These are phyloP conservation scores for Toxotes chatareus DNA, from an alignment of 2,113 vertebrate species.

Conservation along the genomic window DNA sequence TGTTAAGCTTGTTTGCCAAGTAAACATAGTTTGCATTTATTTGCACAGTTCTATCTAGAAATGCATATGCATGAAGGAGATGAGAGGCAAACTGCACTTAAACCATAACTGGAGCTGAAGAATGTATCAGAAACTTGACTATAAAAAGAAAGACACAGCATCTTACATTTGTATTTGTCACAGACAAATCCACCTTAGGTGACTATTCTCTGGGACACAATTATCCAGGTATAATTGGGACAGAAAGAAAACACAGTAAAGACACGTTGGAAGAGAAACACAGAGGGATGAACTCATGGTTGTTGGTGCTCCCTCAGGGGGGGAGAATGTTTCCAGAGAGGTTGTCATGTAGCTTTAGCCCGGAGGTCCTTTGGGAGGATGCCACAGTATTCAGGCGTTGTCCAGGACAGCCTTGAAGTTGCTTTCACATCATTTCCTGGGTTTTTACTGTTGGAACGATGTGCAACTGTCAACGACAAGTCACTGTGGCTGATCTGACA, in stretches of 20 bases:
- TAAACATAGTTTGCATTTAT: not conserved
- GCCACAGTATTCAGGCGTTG: slow-evolving; percentile 8
- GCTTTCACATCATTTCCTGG: slow-evolving; percentile 46
- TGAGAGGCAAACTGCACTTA: too few species aligned
- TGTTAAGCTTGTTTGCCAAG: not conserved
- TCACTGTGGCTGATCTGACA: slow-evolving; percentile 65
- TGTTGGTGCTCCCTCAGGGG: not conserved
- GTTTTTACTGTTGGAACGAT: slow-evolving; percentile 39
- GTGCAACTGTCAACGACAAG: slow-evolving; percentile 36
- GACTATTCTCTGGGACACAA: not conserved
- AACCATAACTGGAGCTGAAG: too few species aligned
- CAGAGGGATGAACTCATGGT: not conserved
- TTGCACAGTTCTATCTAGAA: too few species aligned
- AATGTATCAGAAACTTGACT: not conserved
- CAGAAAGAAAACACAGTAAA: not conserved
- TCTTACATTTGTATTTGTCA: not conserved
- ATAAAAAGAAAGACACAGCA: not conserved
- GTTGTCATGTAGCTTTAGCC: not conserved
- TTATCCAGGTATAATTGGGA: not conserved
- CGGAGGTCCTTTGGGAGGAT: not conserved
- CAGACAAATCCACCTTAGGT: not conserved
- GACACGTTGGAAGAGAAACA: not conserved
- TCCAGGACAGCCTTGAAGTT: slow-evolving; percentile 10
- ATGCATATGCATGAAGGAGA: too few species aligned
- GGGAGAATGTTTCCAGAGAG: slow-evolving; percentile 4